These are phyloP conservation scores for Lasiurus borealis DNA, from an alignment of 2,113 vertebrate species.

Conservation along the genomic window DNA sequence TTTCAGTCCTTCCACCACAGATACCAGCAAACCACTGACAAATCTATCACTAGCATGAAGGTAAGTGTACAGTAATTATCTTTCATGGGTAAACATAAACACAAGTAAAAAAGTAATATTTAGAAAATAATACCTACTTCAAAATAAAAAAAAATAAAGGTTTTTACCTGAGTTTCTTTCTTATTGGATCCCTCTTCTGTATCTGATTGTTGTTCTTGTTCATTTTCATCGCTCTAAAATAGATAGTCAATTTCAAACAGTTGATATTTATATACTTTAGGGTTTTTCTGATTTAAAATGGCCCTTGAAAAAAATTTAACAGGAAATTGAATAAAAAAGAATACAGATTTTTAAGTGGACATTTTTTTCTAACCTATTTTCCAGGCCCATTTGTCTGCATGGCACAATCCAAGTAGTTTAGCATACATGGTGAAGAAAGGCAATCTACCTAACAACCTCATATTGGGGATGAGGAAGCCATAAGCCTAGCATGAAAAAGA, in stretches of 20 bases:
- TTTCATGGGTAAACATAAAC: slow-evolving; percentile 8
- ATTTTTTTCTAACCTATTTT: slow-evolving; percentile 35
- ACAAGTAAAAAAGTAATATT: slow-evolving; percentile 37
- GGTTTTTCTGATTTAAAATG: slow-evolving; percentile 46
- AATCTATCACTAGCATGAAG: neutral
- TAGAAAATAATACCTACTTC: neutral
- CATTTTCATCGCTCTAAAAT: slow-evolving; percentile 96
- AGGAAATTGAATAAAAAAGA: slow-evolving; percentile 28
- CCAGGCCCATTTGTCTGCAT: neutral
- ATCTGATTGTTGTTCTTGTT: slow-evolving; percentile 95
- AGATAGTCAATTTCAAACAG: slow-evolving; percentile 36
- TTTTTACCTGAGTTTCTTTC: slow-evolving; percentile 93
- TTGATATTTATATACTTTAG: slow-evolving; percentile 23
- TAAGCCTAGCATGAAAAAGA: neutral
- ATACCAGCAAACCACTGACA: neutral
- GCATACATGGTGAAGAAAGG: neutral
- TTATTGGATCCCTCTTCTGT: slow-evolving; percentile 95
- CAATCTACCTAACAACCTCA: neutral
- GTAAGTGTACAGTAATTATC: neutral
- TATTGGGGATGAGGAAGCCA: neutral
- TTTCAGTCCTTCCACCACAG: neutral
- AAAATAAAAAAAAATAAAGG: slow-evolving; percentile 35
- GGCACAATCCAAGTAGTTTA: neutral
- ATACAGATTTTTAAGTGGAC: neutral
- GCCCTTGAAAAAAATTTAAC: slow-evolving; percentile 16